phyloP scores from a whole-genome alignment of 2,888 invertebrate genomes.

The Xylota sylvarum region DNA sequence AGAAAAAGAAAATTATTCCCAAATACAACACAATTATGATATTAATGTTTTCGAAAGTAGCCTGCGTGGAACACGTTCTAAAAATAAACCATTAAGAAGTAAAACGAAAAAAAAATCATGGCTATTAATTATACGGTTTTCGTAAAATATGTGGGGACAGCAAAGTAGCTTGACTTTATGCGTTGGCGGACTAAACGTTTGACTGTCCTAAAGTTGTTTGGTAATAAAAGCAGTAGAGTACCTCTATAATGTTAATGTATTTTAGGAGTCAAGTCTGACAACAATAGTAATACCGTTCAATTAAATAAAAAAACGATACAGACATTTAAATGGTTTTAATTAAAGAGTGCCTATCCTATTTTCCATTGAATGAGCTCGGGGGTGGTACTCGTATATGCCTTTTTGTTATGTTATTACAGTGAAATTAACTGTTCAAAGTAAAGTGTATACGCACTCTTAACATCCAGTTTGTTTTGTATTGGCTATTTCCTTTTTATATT shows the following conservation, averaged over 20 bases:
- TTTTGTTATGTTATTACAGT: no score
- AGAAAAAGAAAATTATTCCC: neutral
- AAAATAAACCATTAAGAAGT: conserved; percentile 1
- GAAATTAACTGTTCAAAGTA: no score
- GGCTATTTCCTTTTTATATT: no score
- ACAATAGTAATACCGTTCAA: neutral
- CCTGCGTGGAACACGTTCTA: conserved; percentile 10
- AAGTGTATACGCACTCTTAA: no score
- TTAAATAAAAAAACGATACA: neutral
- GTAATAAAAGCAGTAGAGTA: neutral
- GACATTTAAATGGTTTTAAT: neutral
- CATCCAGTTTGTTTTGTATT: no score
- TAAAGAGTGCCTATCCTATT: neutral
- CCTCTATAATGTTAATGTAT: neutral
- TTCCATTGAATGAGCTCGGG: no score
- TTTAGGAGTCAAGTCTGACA: neutral
- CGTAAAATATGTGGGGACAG: neutral
- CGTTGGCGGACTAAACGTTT: neutral
- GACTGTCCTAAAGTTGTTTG: neutral
- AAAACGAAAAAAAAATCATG: neutral
- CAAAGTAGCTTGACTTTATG: neutral
- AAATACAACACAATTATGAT: conserved; percentile 10
- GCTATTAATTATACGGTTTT: conserved; percentile 6
- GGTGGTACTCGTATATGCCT: no score
- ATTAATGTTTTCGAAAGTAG: conserved; percentile 1